Base-by-base conservation (phyloP, 2,888 invertebrate genomes). In the Conistra vaccinii region DNA sequence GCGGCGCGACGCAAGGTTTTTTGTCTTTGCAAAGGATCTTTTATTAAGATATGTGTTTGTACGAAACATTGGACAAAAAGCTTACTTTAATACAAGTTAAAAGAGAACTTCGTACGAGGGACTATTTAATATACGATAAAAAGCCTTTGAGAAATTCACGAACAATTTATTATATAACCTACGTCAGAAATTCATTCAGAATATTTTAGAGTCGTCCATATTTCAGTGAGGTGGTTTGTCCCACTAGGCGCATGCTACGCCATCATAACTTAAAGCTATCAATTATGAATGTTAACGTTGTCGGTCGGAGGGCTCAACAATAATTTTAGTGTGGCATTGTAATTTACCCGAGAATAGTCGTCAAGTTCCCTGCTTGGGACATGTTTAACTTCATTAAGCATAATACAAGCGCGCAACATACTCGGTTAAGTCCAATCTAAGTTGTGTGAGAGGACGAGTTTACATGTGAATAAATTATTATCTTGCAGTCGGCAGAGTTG, bases 401-500 rank as follows among this genome's bases (percentile, higher is more conserved):
- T 95, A 95, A 95, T 95, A 95, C 93, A 90, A 90, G 94, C 91
- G 94, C 92, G 92, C 94, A 93, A 94, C 94, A 93, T 95, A 94
- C 95, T 96, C 95, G 94, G 95, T 96, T 96, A 96, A 96, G 95
- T 95, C 95, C 95, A 96, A 96, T 96, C 95, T 96, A 96, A 96
- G 96, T 96, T 96, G 91, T 89, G 93, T 89, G 91, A 89, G 92
- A 91, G 91, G 92, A 92, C 92, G 92, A 94, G 93, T 95, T 95
- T 95, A 93, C 94, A 93, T 94, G 94, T 96, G 95, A 96, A 96
- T 96, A 96, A 96, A 96, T 96, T 96, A 95, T 94, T 93, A 95
- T 95, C 93, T 93, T 89, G 92, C 93, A 92, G 92, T 90, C 92
- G 90, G 88, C 94, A 92, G 93, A 91, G 91, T 91, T 90, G 90